Base-by-base conservation (phyloP, 1,140 invertebrate genomes). In the Asobara japonica region DNA sequence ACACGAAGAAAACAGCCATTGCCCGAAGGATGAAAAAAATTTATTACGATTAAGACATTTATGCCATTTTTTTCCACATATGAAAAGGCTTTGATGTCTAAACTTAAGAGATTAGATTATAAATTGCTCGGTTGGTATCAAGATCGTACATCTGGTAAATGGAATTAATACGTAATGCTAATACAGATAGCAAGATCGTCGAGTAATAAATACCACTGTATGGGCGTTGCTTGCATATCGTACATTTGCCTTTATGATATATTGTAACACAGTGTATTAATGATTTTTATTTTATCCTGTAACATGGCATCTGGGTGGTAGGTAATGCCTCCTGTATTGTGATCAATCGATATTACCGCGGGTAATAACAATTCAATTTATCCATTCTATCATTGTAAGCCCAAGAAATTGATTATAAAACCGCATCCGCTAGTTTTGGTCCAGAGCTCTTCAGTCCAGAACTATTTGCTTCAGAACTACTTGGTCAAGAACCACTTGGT, bases 151-250 rank as follows among this genome's bases (percentile, higher is more conserved):
- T 71, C 69, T 71, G 36, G 38, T 74, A 73, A 76, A 72, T 69
- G 65, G 64, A 71, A 78, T 76, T 78, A 74, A 76, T 76, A 76
- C 73, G 74, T 78, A 76, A 74, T 74, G 66, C 71, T 76, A 74
- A 74, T 74, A 67, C 48, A 70, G 45, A 69, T 51, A 64, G 66
- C 51, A 72, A 74, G 71, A 74, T 76, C 62, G 69, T 77, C 71
- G 73, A 69, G 71, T 76, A 76, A 78, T 78, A 78, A 78, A 78
- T 78, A 78, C 68, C 65, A 67, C 68, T 72, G 67, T 45, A 73
- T 74, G 76, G 76, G 76, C 74, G 73, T 74, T 62, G 48, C 65
- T 67, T 64, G 60, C 13, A 71, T 73, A 76, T 76, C 75, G 71
- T 66, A 48, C 30, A 51, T 51, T 61, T 36, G 48, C 68, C 51